Evolutionary conservation across 1,140 invertebrate genomes (phyloP).

Genomic region (Papilio polyxenes): DNA sequence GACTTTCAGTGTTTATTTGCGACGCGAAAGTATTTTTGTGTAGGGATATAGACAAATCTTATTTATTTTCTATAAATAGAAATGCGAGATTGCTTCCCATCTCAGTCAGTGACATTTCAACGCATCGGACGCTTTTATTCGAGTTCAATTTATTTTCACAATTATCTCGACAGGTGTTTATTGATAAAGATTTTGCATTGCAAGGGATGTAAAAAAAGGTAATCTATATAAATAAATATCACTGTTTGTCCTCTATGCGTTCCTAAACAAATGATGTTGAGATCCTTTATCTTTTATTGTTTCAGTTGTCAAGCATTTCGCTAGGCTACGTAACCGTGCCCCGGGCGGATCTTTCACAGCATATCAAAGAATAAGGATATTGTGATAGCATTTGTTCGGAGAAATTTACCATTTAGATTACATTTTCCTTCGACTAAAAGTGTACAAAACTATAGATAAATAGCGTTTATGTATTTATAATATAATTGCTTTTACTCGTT

Average conservation of each 20-base stretch:
- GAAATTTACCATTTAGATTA: conserved; percentile 10
- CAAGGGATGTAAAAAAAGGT: neutral
- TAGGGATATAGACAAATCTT: neutral
- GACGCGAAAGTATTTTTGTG: neutral
- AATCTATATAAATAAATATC: neutral
- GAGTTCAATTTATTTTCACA: neutral
- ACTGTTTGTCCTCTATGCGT: neutral
- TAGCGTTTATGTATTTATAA: neutral
- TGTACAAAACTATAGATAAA: neutral
- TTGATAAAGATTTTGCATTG: neutral
- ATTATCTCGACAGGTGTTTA: neutral
- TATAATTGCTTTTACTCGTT: neutral
- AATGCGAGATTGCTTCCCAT: neutral
- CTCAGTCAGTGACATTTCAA: neutral
- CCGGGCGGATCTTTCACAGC: neutral
- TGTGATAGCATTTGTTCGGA: neutral
- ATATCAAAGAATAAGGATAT: conserved; percentile 7
- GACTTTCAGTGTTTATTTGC: conserved; percentile 16
- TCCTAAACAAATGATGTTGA: neutral
- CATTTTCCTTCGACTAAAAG: neutral
- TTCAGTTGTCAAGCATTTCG: neutral
- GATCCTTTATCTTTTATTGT: neutral
- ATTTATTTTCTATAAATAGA: conserved; percentile 25
- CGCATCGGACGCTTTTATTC: neutral
- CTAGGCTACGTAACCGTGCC: neutral